phyloP scores from a whole-genome alignment of 1,140 invertebrate species.

The Euura lappo region DNA sequence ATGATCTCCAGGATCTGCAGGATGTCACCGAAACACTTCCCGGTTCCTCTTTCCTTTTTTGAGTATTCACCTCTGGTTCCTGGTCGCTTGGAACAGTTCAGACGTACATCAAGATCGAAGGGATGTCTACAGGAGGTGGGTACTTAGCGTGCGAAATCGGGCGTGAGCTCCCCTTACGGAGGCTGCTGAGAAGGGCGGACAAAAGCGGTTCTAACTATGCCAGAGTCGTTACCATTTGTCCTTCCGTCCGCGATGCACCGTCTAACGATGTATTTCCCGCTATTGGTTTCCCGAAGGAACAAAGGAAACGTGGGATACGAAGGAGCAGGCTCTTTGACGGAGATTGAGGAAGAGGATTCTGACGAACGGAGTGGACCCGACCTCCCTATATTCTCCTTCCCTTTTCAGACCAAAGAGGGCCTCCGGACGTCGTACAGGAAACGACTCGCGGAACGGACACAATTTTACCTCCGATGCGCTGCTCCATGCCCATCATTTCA shows the following conservation, averaged over 20 bases:
- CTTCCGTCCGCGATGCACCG: neutral
- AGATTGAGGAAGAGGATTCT: neutral
- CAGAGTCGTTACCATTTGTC: conserved; percentile 4
- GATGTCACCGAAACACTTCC: neutral
- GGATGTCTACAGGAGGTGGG: neutral
- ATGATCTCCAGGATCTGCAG: no score
- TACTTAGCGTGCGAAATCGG: neutral
- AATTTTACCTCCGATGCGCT: neutral
- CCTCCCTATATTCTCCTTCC: neutral
- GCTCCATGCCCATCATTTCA: neutral
- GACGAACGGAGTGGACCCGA: neutral
- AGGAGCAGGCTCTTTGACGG: neutral
- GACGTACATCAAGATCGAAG: neutral
- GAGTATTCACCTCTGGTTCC: neutral
- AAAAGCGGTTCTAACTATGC: neutral
- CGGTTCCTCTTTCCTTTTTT: neutral
- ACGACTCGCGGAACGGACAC: neutral
- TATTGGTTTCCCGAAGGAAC: conserved; percentile 6
- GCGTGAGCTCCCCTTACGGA: neutral
- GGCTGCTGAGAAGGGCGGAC: neutral
- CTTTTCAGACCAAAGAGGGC: neutral
- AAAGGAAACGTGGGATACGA: neutral
- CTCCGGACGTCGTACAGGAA: neutral
- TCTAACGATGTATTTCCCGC: conserved; percentile 6
- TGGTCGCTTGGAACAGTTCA: no score